Conservation (phyloP, 2,113 vertebrate genomes). For the Prionailurus bengalensis region DNA sequence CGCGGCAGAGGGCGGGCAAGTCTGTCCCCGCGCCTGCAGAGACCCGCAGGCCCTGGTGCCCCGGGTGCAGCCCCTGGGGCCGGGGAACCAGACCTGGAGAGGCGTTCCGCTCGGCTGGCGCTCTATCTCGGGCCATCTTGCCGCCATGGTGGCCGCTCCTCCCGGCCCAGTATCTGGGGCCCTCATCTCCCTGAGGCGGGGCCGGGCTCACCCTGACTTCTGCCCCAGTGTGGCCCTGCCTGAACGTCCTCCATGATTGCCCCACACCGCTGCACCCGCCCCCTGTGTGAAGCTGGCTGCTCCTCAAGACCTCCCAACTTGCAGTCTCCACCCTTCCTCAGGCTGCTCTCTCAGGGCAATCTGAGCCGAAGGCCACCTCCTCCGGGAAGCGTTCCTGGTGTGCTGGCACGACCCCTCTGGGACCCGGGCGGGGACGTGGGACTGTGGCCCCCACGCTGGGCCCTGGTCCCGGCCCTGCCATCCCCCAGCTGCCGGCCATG, state of each 20-base stretch:
- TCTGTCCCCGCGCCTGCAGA: not conserved
- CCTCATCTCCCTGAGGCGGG: constrained; percentile 62
- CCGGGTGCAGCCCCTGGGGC: not conserved
- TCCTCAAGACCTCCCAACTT: accelerated
- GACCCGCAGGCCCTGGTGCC: not conserved
- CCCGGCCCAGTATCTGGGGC: constrained; percentile 69
- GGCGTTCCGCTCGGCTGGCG: constrained; percentile 50
- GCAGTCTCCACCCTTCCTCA: not conserved
- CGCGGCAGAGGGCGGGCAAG: not conserved
- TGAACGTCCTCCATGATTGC: not conserved
- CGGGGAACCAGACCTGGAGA: not conserved
- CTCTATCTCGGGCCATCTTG: constrained; percentile 81
- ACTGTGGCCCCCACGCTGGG: not conserved
- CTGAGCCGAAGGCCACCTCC: not conserved
- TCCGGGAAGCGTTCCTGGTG: not conserved
- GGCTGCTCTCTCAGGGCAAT: not conserved
- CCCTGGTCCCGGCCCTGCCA: not conserved
- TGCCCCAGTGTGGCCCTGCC: constrained; percentile 37
- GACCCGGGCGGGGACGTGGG: not conserved
- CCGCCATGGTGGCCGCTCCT: constrained; percentile 58
- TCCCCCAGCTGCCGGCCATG: accelerated
- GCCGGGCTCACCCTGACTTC: constrained; percentile 49
- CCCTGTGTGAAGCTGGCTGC: not conserved
- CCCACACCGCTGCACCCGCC: not conserved
- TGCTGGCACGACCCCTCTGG: not conserved